These are phyloP conservation scores for Dasypogon diadema DNA, from an alignment of 2,888 invertebrate species.

Conservation along the genomic window DNA sequence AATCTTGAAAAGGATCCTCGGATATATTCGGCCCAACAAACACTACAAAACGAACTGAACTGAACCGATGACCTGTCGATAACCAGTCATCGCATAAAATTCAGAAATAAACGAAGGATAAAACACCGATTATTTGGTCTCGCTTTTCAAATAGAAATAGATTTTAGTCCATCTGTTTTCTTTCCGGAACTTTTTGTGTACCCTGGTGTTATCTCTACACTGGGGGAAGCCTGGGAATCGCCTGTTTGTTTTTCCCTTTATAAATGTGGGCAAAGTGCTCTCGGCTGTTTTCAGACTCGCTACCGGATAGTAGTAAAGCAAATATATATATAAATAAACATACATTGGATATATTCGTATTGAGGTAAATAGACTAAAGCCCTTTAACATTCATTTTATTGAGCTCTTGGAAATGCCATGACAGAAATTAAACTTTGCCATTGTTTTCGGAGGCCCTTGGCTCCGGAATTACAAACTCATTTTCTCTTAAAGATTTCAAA, in stretches of 20 bases:
- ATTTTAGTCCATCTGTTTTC: constrained; percentile 27
- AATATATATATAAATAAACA: neutral
- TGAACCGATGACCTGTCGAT: constrained; percentile 37
- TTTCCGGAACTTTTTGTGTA: constrained; percentile 28
- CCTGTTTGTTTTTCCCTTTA: constrained; percentile 2
- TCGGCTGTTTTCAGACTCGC: constrained; percentile 10
- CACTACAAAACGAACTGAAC: constrained; percentile 19
- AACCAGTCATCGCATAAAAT: constrained; percentile 40
- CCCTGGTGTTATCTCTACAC: constrained; percentile 19
- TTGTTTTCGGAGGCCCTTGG: neutral
- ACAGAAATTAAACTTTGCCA: constrained; percentile 8
- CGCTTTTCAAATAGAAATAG: constrained; percentile 15
- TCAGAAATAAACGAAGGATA: constrained; percentile 19
- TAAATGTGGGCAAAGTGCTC: neutral
- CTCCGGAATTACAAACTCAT: neutral
- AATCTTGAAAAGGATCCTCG: constrained; percentile 28
- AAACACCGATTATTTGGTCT: constrained; percentile 26
- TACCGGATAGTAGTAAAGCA: neutral
- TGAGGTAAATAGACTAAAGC: neutral
- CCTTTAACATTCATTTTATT: constrained; percentile 19
- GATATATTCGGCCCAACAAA: neutral
- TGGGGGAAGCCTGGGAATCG: neutral
- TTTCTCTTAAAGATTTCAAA: constrained; percentile 15
- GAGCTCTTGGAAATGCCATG: neutral
- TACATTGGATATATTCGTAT: neutral